phyloP scores from a whole-genome alignment of 1,140 invertebrate species.

The Streblospio benedicti region DNA sequence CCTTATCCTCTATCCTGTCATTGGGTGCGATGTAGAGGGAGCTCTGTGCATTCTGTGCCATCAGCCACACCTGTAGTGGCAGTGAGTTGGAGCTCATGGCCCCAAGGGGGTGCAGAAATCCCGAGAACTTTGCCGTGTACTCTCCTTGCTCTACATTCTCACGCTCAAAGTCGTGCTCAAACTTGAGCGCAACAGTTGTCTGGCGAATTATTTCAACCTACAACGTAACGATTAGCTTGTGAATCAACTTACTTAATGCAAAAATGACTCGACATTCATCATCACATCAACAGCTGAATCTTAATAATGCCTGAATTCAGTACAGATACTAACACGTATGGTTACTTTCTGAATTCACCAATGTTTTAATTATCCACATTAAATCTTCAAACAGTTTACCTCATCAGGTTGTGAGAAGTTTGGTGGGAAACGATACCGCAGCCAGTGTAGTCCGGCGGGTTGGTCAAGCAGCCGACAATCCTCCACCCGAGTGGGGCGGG shows the following conservation, averaged over 20 bases:
- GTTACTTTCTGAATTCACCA: no score
- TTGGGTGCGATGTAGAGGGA: constrained; percentile 35
- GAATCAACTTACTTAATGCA: constrained; percentile 14
- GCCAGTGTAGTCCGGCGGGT: constrained; percentile 76
- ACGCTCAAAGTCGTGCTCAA: constrained; percentile 54
- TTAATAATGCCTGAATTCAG: no score
- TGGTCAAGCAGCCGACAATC: constrained; percentile 71
- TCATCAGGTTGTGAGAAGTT: constrained; percentile 78
- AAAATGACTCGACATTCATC: no score
- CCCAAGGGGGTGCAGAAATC: constrained; percentile 67
- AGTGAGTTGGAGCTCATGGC: constrained; percentile 57
- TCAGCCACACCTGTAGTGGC: constrained; percentile 21
- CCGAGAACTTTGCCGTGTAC: constrained; percentile 53
- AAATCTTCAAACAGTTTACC: constrained; percentile 30
- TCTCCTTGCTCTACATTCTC: constrained; percentile 58
- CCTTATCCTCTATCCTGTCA: constrained; percentile 23
- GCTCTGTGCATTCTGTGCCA: constrained; percentile 24
- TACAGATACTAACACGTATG: no score
- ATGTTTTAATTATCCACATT: no score
- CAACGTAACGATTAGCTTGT: constrained; percentile 18
- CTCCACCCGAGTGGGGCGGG: constrained; percentile 60
- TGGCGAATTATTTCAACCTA: constrained; percentile 69
- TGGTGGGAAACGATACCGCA: constrained; percentile 75
- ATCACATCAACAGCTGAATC: no score
- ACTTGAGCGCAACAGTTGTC: constrained; percentile 68